A percentile compares a stretch with the other conserved stretches of the same genome.
phyloP scores from a whole-genome alignment of 2,113 vertebrate genomes.

The Eolophus roseicapilla region DNA sequence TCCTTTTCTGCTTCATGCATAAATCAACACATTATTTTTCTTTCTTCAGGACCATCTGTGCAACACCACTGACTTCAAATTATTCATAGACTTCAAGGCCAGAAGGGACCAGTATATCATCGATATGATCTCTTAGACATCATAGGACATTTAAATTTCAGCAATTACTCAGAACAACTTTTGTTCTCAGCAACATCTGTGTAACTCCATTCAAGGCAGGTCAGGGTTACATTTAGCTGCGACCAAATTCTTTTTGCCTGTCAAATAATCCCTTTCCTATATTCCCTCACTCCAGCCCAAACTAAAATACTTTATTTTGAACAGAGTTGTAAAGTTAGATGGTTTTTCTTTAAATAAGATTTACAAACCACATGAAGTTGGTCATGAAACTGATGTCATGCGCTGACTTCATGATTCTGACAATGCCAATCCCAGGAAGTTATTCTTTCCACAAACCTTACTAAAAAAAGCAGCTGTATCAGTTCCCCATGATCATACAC shows the following conservation, averaged over 20 bases:
- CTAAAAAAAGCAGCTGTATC: not conserved
- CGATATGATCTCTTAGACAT: not conserved
- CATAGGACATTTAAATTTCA: not conserved
- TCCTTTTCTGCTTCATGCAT: not conserved
- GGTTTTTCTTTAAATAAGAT: not conserved
- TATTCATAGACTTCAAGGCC: not conserved
- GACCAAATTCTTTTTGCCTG: not conserved
- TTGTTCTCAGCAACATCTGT: not conserved
- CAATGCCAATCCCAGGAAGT: not conserved
- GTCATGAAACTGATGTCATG: not conserved
- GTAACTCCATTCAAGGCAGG: not conserved
- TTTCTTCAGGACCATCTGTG: constrained; percentile 2
- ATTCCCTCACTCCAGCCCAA: not conserved
- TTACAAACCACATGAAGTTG: not conserved
- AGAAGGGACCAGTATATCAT: not conserved
- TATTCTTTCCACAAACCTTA: not conserved
- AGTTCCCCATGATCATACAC: fast-evolving
- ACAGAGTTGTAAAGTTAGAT: not conserved
- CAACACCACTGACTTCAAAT: not conserved
- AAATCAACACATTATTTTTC: not conserved
- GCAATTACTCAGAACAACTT: not conserved
- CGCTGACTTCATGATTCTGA: not conserved
- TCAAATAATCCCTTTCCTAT: not conserved
- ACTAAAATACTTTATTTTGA: not conserved
- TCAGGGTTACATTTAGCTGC: not conserved